Conservation (phyloP, 2,113 vertebrate genomes). For the Pyrgilauda ruficollis region DNA sequence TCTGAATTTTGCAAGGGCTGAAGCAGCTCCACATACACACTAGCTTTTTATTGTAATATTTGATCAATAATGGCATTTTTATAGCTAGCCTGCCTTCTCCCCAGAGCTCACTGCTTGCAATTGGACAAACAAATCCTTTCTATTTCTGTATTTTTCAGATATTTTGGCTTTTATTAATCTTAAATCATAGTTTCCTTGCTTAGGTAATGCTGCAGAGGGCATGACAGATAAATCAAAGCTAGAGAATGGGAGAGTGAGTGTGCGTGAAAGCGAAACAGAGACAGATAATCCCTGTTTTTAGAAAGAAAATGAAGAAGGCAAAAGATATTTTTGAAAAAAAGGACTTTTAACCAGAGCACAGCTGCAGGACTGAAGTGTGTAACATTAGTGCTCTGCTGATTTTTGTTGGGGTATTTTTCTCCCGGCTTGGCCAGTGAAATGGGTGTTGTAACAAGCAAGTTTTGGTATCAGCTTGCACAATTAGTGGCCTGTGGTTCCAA, state of each 20-base stretch:
- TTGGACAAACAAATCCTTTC: not conserved
- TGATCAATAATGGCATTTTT: not conserved
- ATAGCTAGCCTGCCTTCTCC: not conserved
- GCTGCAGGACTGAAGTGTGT: slow-evolving; percentile 34
- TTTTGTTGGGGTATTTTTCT: slow-evolving; percentile 53
- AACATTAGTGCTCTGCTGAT: slow-evolving; percentile 33
- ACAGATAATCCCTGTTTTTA: slow-evolving; percentile 55
- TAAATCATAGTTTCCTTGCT: slow-evolving; percentile 51
- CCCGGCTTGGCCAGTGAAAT: slow-evolving; percentile 12
- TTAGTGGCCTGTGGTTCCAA: slow-evolving; percentile 71
- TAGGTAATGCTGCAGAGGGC: slow-evolving; percentile 31
- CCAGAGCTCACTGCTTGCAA: not conserved
- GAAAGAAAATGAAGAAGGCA: slow-evolving; percentile 28
- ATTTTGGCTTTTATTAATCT: slow-evolving; percentile 40
- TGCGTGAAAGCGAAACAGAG: not conserved
- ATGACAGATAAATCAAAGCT: slow-evolving; percentile 48
- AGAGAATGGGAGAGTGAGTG: not conserved
- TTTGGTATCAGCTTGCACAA: slow-evolving; percentile 67
- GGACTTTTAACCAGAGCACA: slow-evolving; percentile 33
- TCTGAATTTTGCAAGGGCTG: not conserved
- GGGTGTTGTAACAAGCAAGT: slow-evolving; percentile 67
- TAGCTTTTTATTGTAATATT: not conserved
- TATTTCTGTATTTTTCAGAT: slow-evolving; percentile 12
- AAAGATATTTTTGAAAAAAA: slow-evolving; percentile 18
- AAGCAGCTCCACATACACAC: not conserved